phyloP scores from a whole-genome alignment of 2,888 invertebrate genomes.

The Leptura quadrifasciata region DNA sequence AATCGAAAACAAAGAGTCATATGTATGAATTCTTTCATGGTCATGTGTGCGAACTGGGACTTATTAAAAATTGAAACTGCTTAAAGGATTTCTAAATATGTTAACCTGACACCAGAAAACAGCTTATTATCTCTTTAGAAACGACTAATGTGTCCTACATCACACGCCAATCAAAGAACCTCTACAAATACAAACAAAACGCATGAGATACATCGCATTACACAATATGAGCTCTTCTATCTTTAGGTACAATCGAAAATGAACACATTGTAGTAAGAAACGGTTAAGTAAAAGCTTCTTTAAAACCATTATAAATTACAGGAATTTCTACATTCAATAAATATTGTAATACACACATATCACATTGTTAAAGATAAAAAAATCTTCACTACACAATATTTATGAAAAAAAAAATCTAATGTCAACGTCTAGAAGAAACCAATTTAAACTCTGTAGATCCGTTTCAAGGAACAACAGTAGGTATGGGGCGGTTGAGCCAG shows the following conservation, averaged over 20 bases:
- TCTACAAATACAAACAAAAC: background rate
- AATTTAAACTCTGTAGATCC: no score
- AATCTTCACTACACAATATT: no score
- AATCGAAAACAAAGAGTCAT: background rate
- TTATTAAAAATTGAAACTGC: conserved; percentile 2
- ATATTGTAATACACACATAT: no score
- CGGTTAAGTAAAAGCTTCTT: no score
- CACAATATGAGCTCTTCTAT: background rate
- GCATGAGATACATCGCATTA: background rate
- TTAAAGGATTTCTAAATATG: background rate
- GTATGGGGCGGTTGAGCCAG: no score
- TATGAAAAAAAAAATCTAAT: no score
- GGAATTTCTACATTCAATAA: no score
- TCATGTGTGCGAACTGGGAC: background rate
- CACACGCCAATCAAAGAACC: background rate
- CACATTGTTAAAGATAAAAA: no score
- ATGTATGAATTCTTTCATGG: background rate
- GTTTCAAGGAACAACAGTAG: no score
- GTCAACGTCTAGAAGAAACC: no score
- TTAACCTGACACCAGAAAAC: background rate
- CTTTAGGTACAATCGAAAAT: background rate
- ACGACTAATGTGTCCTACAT: conserved; percentile 10
- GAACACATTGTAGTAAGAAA: background rate
- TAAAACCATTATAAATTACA: no score
- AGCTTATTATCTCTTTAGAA: background rate